Base-by-base conservation (phyloP, 2,113 vertebrate species). In the Salvelinus alpinus region DNA sequence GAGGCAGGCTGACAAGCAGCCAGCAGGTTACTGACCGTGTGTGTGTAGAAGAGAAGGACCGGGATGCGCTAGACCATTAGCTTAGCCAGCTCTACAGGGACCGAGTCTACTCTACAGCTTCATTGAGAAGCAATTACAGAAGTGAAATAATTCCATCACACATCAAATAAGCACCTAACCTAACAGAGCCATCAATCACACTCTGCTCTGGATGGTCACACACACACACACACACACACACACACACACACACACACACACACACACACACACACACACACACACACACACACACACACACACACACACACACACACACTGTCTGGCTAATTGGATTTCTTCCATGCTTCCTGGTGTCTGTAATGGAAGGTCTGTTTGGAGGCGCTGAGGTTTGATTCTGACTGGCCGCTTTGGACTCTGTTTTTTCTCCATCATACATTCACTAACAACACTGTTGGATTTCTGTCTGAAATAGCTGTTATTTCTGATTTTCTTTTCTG, bases 161-260 rank as follows among this genome's bases (percentile, higher is more conserved):
- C 83, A 90, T 90, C 84, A 88, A 91, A 89, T 89, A 89, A 87
- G 78, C 9, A 44, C 38, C 38, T 44, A 84, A 72, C 71, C 76
- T 84, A 89, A 91, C 84, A 71, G 78, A 91, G 80, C 71, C 78
- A 88, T 91, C 88, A 87, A 80, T 91, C 87, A 88, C 47, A 29
- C 31, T 44, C 38, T 44, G 38, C 11, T 44, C 8, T 44, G 38
- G 38, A 44, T 3, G 9, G 8, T 60, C 68, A 73, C 18, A 44
- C 8, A 14, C 65, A 14, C 9, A 62, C 29, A 68, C 47, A 57
- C 64, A 71, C 6, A 59, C 27, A 66, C 25, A 66, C 38, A 67
- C 65, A 73, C 18, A 44, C 6, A 14, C 65, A 14, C 9, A 62
- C 29, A 68, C 47, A 48, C 66, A 71, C 4, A 64, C 27, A 66